Evolutionary conservation across 2,888 invertebrate genomes (phyloP).

Genomic region (Nineta flava): DNA sequence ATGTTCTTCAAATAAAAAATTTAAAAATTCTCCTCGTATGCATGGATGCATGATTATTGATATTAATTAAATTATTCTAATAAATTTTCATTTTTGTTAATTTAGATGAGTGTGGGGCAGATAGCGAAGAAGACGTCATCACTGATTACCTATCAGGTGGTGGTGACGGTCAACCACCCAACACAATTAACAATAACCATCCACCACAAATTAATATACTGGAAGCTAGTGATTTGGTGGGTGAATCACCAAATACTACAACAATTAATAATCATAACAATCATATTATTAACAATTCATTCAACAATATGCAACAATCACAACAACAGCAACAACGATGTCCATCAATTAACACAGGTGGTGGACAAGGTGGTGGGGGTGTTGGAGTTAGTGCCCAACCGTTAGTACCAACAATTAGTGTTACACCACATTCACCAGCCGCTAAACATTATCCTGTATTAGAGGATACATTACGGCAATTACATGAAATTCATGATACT

Average conservation of each 20-base stretch:
- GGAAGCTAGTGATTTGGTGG: not conserved
- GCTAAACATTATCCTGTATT: slow-evolving; percentile 47
- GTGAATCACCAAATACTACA: not conserved
- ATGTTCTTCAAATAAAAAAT: too few relatives aligned
- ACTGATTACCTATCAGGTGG: slow-evolving; percentile 45
- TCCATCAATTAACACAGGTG: slow-evolving; percentile 8
- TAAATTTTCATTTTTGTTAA: slow-evolving; percentile 9
- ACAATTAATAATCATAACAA: not conserved
- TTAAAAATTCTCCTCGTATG: too few relatives aligned
- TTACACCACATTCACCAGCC: slow-evolving; percentile 76
- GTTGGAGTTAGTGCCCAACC: slow-evolving; percentile 19
- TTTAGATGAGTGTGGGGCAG: slow-evolving; percentile 53
- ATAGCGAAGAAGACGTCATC: slow-evolving; percentile 67
- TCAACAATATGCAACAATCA: slow-evolving; percentile 3
- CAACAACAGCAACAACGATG: slow-evolving; percentile 10
- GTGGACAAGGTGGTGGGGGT: slow-evolving; percentile 9
- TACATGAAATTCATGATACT: slow-evolving; percentile 57
- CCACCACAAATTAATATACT: not conserved
- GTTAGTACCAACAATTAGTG: slow-evolving; percentile 70
- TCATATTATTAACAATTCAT: not conserved
- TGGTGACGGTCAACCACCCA: slow-evolving; percentile 19
- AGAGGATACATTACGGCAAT: slow-evolving; percentile 60
- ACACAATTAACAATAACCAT: slow-evolving; percentile 10
- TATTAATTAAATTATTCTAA: too few relatives aligned
- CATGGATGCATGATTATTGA: too few relatives aligned